A percentile compares a stretch with the other conserved stretches of the same genome.
Conservation (phyloP, 2,113 vertebrate species). For the Rhadina sibilatrix region DNA sequence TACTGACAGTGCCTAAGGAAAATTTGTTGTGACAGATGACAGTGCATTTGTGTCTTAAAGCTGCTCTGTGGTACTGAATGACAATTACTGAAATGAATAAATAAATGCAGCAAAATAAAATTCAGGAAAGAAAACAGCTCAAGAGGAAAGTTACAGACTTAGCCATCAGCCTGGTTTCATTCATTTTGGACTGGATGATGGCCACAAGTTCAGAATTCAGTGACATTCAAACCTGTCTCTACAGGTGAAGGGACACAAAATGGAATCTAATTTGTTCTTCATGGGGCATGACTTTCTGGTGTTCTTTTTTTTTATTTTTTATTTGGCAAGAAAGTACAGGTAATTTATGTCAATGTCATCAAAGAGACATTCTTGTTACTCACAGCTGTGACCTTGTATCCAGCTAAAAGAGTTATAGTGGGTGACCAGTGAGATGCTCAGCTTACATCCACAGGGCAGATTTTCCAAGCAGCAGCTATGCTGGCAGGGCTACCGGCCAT, state of each 20-base stretch:
- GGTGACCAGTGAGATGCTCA: not conserved
- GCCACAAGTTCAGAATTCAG: not conserved
- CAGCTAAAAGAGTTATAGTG: not conserved
- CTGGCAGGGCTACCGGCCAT: slow-evolving; percentile 12
- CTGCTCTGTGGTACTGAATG: not conserved
- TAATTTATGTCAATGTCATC: slow-evolving; percentile 29
- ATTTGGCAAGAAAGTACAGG: not conserved
- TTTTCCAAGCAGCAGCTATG: slow-evolving; percentile 25
- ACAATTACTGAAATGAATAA: not conserved
- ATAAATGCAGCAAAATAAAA: not conserved
- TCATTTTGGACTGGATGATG: not conserved
- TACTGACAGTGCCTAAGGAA: not conserved
- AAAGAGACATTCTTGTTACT: slow-evolving; percentile 9
- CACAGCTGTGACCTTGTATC: slow-evolving; percentile 35
- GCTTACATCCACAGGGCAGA: not conserved
- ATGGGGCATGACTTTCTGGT: not conserved
- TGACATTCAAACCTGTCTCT: slow-evolving; percentile 32
- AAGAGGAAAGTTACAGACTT: not conserved
- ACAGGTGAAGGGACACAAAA: slow-evolving; percentile 7
- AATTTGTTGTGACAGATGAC: not conserved
- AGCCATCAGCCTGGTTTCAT: not conserved
- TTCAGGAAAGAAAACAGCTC: not conserved
- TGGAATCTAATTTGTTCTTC: slow-evolving; percentile 39
- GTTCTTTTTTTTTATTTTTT: not conserved
- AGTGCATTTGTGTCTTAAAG: not conserved